These are phyloP conservation scores for Neostethus bicornis DNA, from an alignment of 2,797 vertebrate genomes.

Conservation along the genomic window DNA sequence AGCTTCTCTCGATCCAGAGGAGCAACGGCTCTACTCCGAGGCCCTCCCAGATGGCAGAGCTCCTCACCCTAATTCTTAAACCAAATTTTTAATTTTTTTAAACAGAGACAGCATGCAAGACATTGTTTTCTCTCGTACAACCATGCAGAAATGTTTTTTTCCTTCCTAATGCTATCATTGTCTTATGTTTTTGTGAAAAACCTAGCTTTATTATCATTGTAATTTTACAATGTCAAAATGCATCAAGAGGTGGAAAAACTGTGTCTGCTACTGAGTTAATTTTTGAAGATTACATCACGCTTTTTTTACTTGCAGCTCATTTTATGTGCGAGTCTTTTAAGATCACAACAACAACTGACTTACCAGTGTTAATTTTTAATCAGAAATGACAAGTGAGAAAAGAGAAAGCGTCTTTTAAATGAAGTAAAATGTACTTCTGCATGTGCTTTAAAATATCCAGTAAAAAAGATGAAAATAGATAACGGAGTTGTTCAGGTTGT, in stretches of 20 bases:
- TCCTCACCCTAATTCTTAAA: too few relatives aligned
- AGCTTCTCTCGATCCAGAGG: too few relatives aligned
- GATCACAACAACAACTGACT: not conserved
- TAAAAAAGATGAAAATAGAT: too few relatives aligned
- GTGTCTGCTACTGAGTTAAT: too few relatives aligned
- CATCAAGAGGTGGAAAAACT: not conserved
- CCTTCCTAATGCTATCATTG: not conserved
- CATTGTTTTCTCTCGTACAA: not conserved
- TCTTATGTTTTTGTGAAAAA: not conserved
- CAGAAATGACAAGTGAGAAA: not conserved
- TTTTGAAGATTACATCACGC: too few relatives aligned
- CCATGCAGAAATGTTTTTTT: conserved; percentile 1
- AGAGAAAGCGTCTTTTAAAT: too few relatives aligned
- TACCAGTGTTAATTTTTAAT: not conserved
- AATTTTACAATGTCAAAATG: not conserved
- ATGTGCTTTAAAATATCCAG: too few relatives aligned
- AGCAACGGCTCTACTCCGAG: too few relatives aligned
- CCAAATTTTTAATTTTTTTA: too few relatives aligned
- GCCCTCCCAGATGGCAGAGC: too few relatives aligned
- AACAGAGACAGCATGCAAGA: not conserved
- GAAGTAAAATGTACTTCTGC: too few relatives aligned
- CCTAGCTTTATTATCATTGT: not conserved
- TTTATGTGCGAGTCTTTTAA: not conserved
- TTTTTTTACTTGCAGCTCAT: too few relatives aligned
- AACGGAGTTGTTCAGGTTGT: not conserved